A percentile compares a stretch with the other conserved stretches of the same genome.
Evolutionary conservation across 1,140 invertebrate genomes (phyloP).

Genomic region (Neuroterus valhalla): DNA sequence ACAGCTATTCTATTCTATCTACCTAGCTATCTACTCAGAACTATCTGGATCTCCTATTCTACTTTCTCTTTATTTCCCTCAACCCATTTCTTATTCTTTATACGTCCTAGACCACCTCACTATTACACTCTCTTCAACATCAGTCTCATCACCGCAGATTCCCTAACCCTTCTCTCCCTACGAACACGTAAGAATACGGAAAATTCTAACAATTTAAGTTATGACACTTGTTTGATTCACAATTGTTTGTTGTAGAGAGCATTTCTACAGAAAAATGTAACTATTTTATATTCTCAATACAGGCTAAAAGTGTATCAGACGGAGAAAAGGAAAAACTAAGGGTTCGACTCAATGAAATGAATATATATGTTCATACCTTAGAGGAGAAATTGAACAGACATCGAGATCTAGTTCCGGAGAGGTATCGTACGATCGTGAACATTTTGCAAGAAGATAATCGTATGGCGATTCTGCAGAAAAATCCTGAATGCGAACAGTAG

Average conservation of each 20-base stretch:
- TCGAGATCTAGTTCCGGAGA: conserved; percentile 62
- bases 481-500: not conserved
- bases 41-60: too few relatives aligned
- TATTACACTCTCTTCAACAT: too few relatives aligned
- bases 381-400: conserved; percentile 71
- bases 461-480: conserved; percentile 26
- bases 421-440: conserved; percentile 58
- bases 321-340: conserved; percentile 71
- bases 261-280: conserved; percentile 7
- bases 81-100: too few relatives aligned
- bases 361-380: conserved; percentile 67
- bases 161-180: too few relatives aligned
- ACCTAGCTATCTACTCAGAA: too few relatives aligned
- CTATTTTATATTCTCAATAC: conserved; percentile 37
- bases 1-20: too few relatives aligned
- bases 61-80: too few relatives aligned
- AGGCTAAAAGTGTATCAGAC: conserved; percentile 63
- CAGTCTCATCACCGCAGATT: too few relatives aligned
- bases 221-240: too few relatives aligned
- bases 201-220: too few relatives aligned
- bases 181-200: too few relatives aligned
- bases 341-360: conserved; percentile 65
- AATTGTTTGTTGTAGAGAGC: not conserved
- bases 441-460: conserved; percentile 42
- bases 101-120: too few relatives aligned